Conservation (phyloP, 2,888 invertebrate species). For the Beris chalybata region DNA sequence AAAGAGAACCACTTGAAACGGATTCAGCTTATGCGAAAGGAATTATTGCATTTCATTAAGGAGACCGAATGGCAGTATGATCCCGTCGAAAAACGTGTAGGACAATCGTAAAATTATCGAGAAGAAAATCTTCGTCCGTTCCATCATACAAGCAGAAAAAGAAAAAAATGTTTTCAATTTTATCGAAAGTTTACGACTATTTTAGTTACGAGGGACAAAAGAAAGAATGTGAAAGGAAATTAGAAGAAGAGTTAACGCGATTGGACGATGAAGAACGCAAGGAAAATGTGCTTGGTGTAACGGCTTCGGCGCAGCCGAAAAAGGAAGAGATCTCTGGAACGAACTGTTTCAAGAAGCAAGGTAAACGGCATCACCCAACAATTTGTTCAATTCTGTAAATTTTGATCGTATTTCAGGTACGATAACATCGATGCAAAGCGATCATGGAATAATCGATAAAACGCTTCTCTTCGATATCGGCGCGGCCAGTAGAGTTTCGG, state of each 20-base stretch:
- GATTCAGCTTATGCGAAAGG: slow-evolving; percentile 71
- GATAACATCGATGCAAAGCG: slow-evolving; percentile 61
- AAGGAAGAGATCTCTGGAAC: slow-evolving; percentile 38
- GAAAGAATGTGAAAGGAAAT: slow-evolving; percentile 51
- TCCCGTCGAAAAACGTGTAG: slow-evolving; percentile 67
- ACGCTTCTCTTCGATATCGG: slow-evolving; percentile 59
- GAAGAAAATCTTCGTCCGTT: not conserved
- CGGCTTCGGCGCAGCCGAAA: not conserved
- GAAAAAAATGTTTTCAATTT: slow-evolving; percentile 57
- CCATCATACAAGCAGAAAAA: not conserved
- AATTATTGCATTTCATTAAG: slow-evolving; percentile 74
- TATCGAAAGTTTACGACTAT: slow-evolving; percentile 55
- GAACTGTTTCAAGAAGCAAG: slow-evolving; percentile 45
- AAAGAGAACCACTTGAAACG: slow-evolving; percentile 73
- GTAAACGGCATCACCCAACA: slow-evolving; percentile 35
- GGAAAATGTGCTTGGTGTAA: not conserved
- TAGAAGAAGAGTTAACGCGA: slow-evolving; percentile 56
- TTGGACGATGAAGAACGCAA: slow-evolving; percentile 50
- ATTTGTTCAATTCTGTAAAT: too few species aligned
- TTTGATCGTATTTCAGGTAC: slow-evolving; percentile 56
- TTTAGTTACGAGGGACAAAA: slow-evolving; percentile 47
- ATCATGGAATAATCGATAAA: slow-evolving; percentile 64
- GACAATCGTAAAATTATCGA: slow-evolving; percentile 52
- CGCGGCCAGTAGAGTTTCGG: slow-evolving; percentile 41
- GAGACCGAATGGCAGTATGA: slow-evolving; percentile 82